Percentiles rank a stretch among this genome's conserved stretches.
Evolutionary conservation across 2,888 invertebrate genomes (phyloP).

Genomic region (Xestoiulus laeticollis): DNA sequence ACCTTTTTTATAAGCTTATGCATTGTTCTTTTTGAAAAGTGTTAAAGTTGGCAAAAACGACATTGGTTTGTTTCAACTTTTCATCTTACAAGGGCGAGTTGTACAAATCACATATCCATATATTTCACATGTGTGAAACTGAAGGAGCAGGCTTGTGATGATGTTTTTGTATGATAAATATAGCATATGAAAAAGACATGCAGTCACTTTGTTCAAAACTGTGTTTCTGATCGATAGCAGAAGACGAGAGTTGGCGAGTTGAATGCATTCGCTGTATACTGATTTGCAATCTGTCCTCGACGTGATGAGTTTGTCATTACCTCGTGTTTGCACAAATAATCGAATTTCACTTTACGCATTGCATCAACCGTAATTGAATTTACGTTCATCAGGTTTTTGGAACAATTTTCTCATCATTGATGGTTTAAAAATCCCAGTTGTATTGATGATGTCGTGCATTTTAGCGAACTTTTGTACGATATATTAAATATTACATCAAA

Average conservation of each 20-base stretch:
- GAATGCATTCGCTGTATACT: background rate
- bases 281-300: background rate
- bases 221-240: background rate
- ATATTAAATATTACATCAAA: background rate
- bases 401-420: background rate
- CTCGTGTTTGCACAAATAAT: background rate
- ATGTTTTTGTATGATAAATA: no score
- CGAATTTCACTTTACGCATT: background rate
- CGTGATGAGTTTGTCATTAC: background rate
- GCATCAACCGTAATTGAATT: conserved; percentile 18
- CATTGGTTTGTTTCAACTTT: no score
- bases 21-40: no score
- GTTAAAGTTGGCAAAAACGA: background rate
- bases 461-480: background rate
- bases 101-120: no score
- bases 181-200: no score
- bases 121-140: no score
- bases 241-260: background rate
- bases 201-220: background rate
- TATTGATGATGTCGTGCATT: background rate
- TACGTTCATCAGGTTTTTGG: background rate
- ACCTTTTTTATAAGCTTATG: no score
- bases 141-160: no score
- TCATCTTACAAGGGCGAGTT: no score
- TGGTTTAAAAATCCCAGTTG: background rate